Conservation (phyloP, 2,797 vertebrate genomes). For the Enteromius afrohamiltoni region DNA sequence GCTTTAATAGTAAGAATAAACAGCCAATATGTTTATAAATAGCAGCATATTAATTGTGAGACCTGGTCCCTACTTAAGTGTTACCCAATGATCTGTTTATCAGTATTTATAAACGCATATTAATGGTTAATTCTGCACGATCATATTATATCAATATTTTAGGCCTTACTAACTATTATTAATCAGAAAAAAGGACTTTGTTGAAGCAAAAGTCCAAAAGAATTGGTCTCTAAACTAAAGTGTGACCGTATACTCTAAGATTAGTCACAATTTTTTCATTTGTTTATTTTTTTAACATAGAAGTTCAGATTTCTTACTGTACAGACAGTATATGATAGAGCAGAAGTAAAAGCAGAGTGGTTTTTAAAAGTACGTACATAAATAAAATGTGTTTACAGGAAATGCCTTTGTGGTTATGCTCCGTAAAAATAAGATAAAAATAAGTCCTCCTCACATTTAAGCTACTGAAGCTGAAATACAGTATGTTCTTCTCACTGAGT, state of each 20-base stretch:
- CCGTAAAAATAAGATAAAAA: background rate
- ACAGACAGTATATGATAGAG: background rate
- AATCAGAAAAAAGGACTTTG: background rate
- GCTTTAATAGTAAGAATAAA: background rate
- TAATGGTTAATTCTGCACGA: background rate
- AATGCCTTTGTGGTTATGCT: background rate
- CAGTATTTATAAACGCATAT: background rate
- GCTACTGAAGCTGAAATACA: background rate
- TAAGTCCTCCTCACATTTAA: background rate
- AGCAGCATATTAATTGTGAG: background rate
- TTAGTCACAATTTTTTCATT: background rate
- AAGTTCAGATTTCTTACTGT: background rate
- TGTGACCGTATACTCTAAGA: no score
- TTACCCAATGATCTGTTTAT: background rate
- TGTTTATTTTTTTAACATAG: background rate
- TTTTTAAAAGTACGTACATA: background rate
- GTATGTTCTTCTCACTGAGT: background rate
- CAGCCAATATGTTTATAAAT: background rate
- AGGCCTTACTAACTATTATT: background rate
- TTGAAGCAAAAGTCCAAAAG: background rate
- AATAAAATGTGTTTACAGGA: background rate
- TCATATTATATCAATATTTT: background rate
- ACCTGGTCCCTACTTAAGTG: background rate
- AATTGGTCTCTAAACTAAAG: background rate
- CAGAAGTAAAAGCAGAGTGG: background rate